A percentile compares a stretch with the other conserved stretches of the same genome.
Evolutionary conservation across 2,113 vertebrate genomes (phyloP).

Genomic region (Dasyprocta punctata): DNA sequence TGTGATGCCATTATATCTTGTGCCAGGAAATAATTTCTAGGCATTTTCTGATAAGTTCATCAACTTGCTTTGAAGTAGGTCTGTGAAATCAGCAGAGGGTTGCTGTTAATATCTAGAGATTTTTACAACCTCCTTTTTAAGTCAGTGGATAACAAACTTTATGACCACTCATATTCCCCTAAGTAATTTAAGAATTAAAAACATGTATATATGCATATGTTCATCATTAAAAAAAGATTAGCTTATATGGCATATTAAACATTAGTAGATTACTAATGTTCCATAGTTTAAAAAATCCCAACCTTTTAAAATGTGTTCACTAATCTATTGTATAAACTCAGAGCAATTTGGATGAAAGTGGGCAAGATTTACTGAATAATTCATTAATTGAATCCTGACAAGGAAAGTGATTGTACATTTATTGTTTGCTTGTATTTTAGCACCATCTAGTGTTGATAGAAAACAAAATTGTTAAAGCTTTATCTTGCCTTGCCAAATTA

Average conservation of each 20-base stretch:
- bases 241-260: background rate
- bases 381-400: background rate
- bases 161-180: background rate
- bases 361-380: background rate
- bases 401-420: background rate
- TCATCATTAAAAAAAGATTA: background rate
- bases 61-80: slow-evolving; percentile 27
- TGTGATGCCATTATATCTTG: background rate
- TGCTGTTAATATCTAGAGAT: slow-evolving; percentile 4
- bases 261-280: background rate
- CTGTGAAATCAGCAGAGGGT: background rate
- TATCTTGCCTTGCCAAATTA: background rate
- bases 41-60: slow-evolving; percentile 48
- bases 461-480: background rate
- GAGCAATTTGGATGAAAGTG: slow-evolving; percentile 3
- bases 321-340: background rate
- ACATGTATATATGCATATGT: background rate
- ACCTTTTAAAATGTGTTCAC: background rate
- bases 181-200: slow-evolving; percentile 41
- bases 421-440: slow-evolving; percentile 75
- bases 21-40: slow-evolving; percentile 58
- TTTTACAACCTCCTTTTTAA: slow-evolving; percentile 38
- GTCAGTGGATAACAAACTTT: background rate
- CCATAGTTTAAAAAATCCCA: background rate
- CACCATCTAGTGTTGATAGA: slow-evolving; percentile 83